Evolutionary conservation across 2,797 vertebrate species (phyloP).

Genomic region (Limnodromus scolopaceus): DNA sequence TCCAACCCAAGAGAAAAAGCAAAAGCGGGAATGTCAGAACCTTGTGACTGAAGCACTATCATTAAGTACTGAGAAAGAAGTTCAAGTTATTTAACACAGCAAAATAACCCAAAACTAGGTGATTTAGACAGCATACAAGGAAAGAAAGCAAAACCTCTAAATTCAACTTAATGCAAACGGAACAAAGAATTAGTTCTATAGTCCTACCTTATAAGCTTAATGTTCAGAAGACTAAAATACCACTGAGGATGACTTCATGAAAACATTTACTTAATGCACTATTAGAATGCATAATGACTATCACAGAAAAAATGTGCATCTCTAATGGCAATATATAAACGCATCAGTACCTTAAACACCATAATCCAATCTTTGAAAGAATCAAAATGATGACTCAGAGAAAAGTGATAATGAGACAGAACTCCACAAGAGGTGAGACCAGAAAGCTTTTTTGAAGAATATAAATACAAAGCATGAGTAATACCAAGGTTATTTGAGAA

Average conservation of each 20-base stretch:
- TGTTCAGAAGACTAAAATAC: background rate
- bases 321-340: background rate
- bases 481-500: background rate
- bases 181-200: background rate
- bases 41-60: background rate
- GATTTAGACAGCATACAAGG: background rate
- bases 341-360: background rate
- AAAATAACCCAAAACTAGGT: background rate
- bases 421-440: background rate
- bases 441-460: background rate
- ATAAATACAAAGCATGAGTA: background rate
- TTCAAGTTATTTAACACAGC: background rate
- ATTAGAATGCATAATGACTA: background rate
- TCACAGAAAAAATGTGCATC: background rate
- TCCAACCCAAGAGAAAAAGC: background rate
- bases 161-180: background rate
- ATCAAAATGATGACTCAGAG: background rate
- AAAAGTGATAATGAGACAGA: background rate
- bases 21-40: background rate
- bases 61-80: background rate
- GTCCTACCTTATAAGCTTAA: background rate
- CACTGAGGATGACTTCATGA: background rate
- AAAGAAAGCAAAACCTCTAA: background rate
- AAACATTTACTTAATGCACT: background rate
- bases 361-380: background rate